A percentile compares a stretch with the other conserved stretches of the same genome.
These are phyloP conservation scores for Spheniscus mendiculus DNA, from an alignment of 2,113 vertebrate species.

Conservation along the genomic window DNA sequence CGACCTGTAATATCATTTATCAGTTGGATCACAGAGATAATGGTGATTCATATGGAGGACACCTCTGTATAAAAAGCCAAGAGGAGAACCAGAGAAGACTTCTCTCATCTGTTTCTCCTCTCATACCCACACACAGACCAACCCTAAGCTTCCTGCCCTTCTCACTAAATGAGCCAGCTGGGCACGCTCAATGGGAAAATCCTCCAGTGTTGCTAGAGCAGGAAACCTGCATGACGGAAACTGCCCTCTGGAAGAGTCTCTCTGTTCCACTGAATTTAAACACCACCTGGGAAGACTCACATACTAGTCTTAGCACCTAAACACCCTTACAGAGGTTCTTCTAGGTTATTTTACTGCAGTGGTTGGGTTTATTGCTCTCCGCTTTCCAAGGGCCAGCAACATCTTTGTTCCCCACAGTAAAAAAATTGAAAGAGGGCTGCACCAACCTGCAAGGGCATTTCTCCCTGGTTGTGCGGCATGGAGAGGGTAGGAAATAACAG, in stretches of 20 bases:
- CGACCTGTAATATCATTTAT: background rate
- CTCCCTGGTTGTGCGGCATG: background rate
- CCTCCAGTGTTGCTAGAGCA: background rate
- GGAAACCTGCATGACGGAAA: background rate
- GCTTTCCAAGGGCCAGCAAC: background rate
- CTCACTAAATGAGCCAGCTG: background rate
- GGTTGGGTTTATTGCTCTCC: background rate
- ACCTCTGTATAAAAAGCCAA: background rate
- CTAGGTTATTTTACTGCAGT: background rate
- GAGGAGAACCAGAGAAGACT: background rate
- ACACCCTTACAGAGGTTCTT: background rate
- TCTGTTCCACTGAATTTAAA: background rate
- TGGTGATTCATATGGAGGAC: background rate
- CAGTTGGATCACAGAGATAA: background rate
- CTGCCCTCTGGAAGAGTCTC: background rate
- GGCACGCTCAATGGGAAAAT: background rate
- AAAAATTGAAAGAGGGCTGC: background rate
- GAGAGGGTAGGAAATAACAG: background rate
- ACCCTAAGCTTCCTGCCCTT: background rate
- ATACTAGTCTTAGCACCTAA: background rate
- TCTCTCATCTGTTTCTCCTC: background rate
- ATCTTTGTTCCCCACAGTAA: background rate
- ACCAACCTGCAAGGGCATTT: background rate
- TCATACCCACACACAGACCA: rapidly evolving
- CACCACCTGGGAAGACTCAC: background rate